phyloP scores from a whole-genome alignment of 2,888 invertebrate genomes.

The Drosophila gaucha region DNA sequence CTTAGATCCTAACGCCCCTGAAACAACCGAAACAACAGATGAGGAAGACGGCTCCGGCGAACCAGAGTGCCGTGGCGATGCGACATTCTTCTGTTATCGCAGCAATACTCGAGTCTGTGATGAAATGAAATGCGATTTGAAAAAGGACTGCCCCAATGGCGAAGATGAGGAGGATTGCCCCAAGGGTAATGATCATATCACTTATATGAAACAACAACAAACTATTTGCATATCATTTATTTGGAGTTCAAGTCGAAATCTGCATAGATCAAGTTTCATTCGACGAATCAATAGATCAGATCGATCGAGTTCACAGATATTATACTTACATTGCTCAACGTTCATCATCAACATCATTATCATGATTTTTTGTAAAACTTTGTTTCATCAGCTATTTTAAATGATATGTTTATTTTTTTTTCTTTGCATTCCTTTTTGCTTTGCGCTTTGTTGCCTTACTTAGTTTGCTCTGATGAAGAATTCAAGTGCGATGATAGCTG shows the following conservation, averaged over 20 bases:
- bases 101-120: constrained; percentile 78
- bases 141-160: constrained; percentile 79
- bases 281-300: not conserved
- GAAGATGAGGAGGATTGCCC: constrained; percentile 83
- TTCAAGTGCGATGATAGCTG: constrained; percentile 88
- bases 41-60: constrained; percentile 62
- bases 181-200: constrained; percentile 45
- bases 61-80: constrained; percentile 80
- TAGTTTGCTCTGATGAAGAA: constrained; percentile 85
- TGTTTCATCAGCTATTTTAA: constrained; percentile 24
- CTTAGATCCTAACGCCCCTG: constrained; percentile 27
- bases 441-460: constrained; percentile 32
- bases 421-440: constrained; percentile 30
- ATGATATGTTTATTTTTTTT: constrained; percentile 23
- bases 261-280: constrained; percentile 2
- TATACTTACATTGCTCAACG: not conserved
- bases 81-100: constrained; percentile 71
- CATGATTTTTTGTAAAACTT: constrained; percentile 4
- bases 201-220: constrained; percentile 4
- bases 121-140: constrained; percentile 80
- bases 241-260: not conserved
- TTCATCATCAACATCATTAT: not conserved
- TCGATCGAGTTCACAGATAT: not conserved
- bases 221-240: not conserved
- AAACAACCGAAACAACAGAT: constrained; percentile 10